Percentiles rank a stretch among this genome's conserved stretches.
Evolutionary conservation across 2,888 invertebrate species (phyloP).

Genomic region (Drosophila paracracens): DNA sequence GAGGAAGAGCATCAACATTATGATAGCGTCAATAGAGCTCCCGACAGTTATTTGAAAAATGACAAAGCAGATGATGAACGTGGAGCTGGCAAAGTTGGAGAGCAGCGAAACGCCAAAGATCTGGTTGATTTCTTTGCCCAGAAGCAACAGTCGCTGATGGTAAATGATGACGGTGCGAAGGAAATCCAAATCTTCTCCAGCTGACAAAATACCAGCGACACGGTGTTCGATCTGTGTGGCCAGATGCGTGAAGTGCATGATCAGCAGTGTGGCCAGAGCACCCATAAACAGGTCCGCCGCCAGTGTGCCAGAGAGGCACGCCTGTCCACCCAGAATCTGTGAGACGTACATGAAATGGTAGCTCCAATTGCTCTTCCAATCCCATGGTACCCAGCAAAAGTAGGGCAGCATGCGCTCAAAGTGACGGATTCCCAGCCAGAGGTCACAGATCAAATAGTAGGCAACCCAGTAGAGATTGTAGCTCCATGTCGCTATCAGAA

Average conservation of each 20-base stretch:
- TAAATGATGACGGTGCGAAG: conserved; percentile 60
- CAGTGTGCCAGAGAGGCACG: conserved; percentile 73
- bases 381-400: conserved; percentile 75
- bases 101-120: conserved; percentile 80
- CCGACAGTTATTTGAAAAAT: conserved; percentile 82
- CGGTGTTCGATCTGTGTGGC: conserved; percentile 53
- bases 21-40: conserved; percentile 61
- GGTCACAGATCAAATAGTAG: conserved; percentile 69
- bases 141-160: conserved; percentile 60
- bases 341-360: conserved; percentile 72
- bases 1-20: conserved; percentile 76
- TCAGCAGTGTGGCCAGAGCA: conserved; percentile 75
- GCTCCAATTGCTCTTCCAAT: conserved; percentile 67
- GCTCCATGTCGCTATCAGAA: conserved; percentile 75
- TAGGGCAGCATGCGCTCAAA: conserved; percentile 74
- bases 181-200: conserved; percentile 50
- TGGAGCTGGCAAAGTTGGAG: conserved; percentile 77
- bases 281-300: conserved; percentile 81
- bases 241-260: conserved; percentile 82
- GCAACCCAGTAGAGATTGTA: conserved; percentile 78
- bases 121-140: conserved; percentile 67
- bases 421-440: conserved; percentile 50
- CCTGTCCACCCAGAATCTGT: conserved; percentile 73
- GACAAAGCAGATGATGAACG: conserved; percentile 82
- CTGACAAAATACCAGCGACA: conserved; percentile 38